These are phyloP conservation scores for Etia nguti DNA, from an alignment of 2,113 vertebrate species.

Conservation along the genomic window DNA sequence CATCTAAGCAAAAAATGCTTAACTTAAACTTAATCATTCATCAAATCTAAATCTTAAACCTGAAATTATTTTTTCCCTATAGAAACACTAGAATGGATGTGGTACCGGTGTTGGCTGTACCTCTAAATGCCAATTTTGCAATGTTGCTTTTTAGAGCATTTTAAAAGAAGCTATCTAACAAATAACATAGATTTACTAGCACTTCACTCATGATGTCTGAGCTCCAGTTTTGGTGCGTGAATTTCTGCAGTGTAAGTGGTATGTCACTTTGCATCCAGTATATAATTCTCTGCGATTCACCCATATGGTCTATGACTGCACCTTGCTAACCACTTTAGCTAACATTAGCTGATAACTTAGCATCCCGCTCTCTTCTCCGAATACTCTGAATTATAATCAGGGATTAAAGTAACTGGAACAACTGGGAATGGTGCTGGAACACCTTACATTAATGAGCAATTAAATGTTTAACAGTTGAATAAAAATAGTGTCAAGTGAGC, in stretches of 20 bases:
- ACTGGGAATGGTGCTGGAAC: too few relatives aligned
- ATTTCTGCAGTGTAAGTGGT: accelerated
- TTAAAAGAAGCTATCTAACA: neutral
- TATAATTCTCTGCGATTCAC: neutral
- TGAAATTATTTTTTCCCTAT: neutral
- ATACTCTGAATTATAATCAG: too few relatives aligned
- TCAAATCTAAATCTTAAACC: neutral
- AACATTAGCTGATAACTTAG: neutral
- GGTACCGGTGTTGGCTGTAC: neutral
- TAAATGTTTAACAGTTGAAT: neutral
- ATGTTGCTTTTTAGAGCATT: neutral
- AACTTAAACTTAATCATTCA: neutral
- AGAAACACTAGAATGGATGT: neutral
- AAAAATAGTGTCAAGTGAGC: neutral
- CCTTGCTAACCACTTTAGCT: too few relatives aligned
- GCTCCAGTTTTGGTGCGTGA: neutral
- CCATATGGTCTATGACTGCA: too few relatives aligned
- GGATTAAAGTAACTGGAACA: too few relatives aligned
- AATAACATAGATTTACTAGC: neutral
- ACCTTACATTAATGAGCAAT: too few relatives aligned
- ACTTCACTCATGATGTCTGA: accelerated
- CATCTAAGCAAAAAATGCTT: neutral
- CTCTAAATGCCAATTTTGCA: neutral
- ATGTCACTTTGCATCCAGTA: neutral
- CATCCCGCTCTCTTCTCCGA: neutral